These are phyloP conservation scores for Dendrolimus kikuchii DNA, from an alignment of 1,140 invertebrate genomes.

Conservation along the genomic window DNA sequence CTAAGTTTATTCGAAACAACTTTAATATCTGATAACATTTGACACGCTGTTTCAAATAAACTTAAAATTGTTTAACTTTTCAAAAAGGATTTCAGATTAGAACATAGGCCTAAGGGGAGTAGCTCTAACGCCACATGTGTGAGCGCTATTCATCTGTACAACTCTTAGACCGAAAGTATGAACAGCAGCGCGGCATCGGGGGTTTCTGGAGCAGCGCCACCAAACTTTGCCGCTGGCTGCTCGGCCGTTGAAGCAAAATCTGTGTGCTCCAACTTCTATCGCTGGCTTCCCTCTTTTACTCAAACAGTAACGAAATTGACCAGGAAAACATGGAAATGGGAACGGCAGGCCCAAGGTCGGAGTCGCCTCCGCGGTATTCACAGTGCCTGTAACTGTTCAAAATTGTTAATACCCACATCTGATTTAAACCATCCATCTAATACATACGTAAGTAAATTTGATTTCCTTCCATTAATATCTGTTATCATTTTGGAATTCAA, in stretches of 20 bases:
- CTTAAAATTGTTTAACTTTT: neutral
- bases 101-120: constrained; percentile 63
- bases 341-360: constrained; percentile 56
- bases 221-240: constrained; percentile 66
- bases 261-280: constrained; percentile 60
- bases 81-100: constrained; percentile 15
- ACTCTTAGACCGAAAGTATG: constrained; percentile 62
- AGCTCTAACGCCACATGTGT: constrained; percentile 62
- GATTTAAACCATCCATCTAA: neutral
- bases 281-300: constrained; percentile 65
- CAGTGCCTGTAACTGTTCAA: constrained; percentile 52
- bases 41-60: too few relatives aligned
- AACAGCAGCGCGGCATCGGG: constrained; percentile 58
- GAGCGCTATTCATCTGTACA: constrained; percentile 63
- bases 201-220: constrained; percentile 66
- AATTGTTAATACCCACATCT: constrained; percentile 24
- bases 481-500: too few relatives aligned
- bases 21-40: too few relatives aligned
- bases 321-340: constrained; percentile 62
- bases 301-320: constrained; percentile 63
- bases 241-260: constrained; percentile 64
- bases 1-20: too few relatives aligned
- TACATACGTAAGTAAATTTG: neutral
- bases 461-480: too few relatives aligned
- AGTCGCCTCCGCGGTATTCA: constrained; percentile 30